These are phyloP conservation scores for Diorhabda sublineata DNA, from an alignment of 1,140 invertebrate genomes.

Conservation along the genomic window DNA sequence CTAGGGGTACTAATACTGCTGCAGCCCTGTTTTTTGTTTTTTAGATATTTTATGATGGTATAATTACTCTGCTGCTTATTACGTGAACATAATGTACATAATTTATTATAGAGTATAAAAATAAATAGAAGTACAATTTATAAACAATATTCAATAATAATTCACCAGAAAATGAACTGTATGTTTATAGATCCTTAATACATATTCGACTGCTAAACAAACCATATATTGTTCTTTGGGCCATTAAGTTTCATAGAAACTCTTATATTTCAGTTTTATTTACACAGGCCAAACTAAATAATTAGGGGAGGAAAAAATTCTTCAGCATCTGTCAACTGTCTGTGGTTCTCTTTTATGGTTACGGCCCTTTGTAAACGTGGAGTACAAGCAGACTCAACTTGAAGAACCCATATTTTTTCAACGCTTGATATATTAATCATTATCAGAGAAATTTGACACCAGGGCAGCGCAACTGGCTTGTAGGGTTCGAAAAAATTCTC, in stretches of 20 bases:
- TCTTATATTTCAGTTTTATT: conserved; percentile 4
- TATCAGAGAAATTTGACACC: not conserved
- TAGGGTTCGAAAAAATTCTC: not conserved
- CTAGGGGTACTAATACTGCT: too few relatives aligned
- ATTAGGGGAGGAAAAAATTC: conserved; percentile 6
- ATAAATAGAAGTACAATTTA: too few relatives aligned
- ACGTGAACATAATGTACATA: too few relatives aligned
- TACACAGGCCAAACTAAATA: conserved; percentile 1
- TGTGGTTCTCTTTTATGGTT: not conserved
- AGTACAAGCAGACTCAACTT: not conserved
- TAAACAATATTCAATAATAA: too few relatives aligned
- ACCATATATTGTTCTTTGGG: not conserved
- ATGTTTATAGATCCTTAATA: too few relatives aligned
- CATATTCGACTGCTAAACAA: not conserved
- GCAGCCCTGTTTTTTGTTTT: too few relatives aligned
- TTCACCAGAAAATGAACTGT: too few relatives aligned
- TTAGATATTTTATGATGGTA: too few relatives aligned
- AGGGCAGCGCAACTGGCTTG: not conserved
- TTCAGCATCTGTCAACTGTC: conserved; percentile 12
- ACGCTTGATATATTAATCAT: not conserved
- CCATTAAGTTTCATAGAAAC: conserved; percentile 7
- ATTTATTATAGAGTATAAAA: too few relatives aligned
- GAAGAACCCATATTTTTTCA: not conserved
- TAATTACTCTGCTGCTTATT: too few relatives aligned
- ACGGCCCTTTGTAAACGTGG: not conserved